Conservation (phyloP, 2,888 invertebrate genomes). For the Lomographa bimaculata region DNA sequence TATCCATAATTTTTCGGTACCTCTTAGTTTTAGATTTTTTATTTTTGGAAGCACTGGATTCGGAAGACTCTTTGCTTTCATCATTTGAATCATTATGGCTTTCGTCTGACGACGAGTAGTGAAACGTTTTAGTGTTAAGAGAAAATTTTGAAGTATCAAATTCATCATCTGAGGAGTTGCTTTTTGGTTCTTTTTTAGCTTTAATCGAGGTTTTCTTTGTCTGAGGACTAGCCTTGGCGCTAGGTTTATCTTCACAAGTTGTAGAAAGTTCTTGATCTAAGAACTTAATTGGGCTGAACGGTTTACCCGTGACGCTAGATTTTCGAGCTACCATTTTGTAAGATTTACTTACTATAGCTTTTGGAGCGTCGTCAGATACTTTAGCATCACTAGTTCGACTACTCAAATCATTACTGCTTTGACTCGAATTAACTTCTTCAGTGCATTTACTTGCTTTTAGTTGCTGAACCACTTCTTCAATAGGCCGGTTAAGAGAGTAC, state of each 20-base stretch:
- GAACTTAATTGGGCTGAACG: constrained; percentile 74
- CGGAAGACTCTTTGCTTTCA: constrained; percentile 72
- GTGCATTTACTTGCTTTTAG: constrained; percentile 70
- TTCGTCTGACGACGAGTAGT: constrained; percentile 73
- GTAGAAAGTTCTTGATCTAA: constrained; percentile 56
- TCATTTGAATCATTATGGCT: constrained; percentile 75
- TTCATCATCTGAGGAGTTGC: constrained; percentile 66
- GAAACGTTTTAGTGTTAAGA: constrained; percentile 59
- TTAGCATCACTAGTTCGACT: constrained; percentile 40
- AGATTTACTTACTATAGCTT: constrained; percentile 74
- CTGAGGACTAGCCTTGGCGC: constrained; percentile 34
- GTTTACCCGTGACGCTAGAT: constrained; percentile 78
- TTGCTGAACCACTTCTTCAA: constrained; percentile 77
- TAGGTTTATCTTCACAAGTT: constrained; percentile 47
- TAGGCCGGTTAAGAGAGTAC: constrained; percentile 73
- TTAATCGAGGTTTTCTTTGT: constrained; percentile 52
- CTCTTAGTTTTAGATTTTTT: constrained; percentile 71
- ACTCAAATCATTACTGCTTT: constrained; percentile 41
- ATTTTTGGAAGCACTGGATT: constrained; percentile 60
- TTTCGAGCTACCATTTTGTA: constrained; percentile 81
- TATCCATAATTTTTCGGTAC: constrained; percentile 69
- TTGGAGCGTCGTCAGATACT: constrained; percentile 60
- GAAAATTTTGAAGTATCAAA: constrained; percentile 72
- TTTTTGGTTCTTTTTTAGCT: constrained; percentile 61
- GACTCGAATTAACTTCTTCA: constrained; percentile 56